phyloP scores from a whole-genome alignment of 1,140 invertebrate species.

The Dufourea novaeangliae region DNA sequence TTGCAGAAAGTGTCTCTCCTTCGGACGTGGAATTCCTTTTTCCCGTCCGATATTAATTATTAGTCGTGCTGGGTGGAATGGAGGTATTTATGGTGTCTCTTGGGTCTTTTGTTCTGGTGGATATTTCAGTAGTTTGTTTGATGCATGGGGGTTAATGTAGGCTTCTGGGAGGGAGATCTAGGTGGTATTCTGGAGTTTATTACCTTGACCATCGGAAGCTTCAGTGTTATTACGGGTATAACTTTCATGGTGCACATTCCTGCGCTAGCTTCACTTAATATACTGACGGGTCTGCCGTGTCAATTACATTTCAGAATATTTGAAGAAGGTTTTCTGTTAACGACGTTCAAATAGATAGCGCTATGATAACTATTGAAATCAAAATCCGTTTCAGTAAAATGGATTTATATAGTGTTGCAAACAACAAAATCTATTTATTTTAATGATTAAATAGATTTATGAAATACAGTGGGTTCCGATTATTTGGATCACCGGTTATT shows the following conservation, averaged over 20 bases:
- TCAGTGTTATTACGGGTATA: neutral
- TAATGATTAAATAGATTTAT: neutral
- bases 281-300: no score
- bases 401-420: no score
- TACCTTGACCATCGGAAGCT: neutral
- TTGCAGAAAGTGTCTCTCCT: neutral
- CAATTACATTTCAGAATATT: no score
- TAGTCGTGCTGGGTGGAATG: neutral
- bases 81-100: neutral
- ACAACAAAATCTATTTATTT: neutral
- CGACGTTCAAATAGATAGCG: no score
- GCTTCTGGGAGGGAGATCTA: neutral
- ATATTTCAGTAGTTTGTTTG: neutral
- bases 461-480: no score
- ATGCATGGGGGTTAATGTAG: neutral
- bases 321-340: no score
- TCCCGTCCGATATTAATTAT: neutral
- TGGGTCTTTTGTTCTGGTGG: neutral
- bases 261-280: neutral
- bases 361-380: no score
- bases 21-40: neutral
- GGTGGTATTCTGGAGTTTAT: constrained; percentile 2
- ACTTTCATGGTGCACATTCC: neutral
- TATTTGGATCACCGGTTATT: no score
- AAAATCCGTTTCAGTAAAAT: no score